Conservation (phyloP, 2,797 vertebrate species). For the Enteromius thamalakanensis region DNA sequence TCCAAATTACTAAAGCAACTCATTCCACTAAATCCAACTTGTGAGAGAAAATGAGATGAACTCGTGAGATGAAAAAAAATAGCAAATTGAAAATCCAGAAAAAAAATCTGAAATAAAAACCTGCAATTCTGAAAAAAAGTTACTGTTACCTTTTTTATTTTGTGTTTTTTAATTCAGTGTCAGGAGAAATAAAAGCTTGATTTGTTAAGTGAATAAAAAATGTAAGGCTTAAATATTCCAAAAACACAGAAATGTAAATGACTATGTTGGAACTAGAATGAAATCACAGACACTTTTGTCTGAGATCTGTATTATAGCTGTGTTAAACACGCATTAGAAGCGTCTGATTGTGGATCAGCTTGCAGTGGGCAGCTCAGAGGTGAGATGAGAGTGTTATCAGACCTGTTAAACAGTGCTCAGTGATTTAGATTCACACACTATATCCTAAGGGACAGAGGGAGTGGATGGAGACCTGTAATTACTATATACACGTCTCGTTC, state of each 20-base stretch:
- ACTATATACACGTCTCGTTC: conserved; percentile 44
- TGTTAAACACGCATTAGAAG: conserved; percentile 1
- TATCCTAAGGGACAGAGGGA: conserved; percentile 43
- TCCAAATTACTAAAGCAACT: not conserved
- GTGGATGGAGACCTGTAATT: conserved; percentile 60
- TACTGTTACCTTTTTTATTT: not conserved
- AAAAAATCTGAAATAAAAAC: not conserved
- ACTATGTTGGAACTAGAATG: not conserved
- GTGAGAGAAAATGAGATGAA: not conserved
- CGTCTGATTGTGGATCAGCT: conserved; percentile 13
- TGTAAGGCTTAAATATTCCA: not conserved
- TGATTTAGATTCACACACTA: conserved; percentile 49
- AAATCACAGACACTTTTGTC: not conserved
- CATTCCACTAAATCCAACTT: not conserved
- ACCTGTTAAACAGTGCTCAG: conserved; percentile 44
- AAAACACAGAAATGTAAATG: not conserved
- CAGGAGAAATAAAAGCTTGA: not conserved
- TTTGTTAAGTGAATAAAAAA: not conserved
- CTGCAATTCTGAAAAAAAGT: not conserved
- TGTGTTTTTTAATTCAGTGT: not conserved
- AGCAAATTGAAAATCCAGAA: not conserved
- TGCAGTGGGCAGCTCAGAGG: conserved; percentile 25
- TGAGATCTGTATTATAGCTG: conserved; percentile 3
- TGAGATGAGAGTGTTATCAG: conserved; percentile 41
- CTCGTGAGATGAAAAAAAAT: not conserved